These are phyloP conservation scores for Rhipidura dahli DNA, from an alignment of 2,113 vertebrate genomes.

Conservation along the genomic window DNA sequence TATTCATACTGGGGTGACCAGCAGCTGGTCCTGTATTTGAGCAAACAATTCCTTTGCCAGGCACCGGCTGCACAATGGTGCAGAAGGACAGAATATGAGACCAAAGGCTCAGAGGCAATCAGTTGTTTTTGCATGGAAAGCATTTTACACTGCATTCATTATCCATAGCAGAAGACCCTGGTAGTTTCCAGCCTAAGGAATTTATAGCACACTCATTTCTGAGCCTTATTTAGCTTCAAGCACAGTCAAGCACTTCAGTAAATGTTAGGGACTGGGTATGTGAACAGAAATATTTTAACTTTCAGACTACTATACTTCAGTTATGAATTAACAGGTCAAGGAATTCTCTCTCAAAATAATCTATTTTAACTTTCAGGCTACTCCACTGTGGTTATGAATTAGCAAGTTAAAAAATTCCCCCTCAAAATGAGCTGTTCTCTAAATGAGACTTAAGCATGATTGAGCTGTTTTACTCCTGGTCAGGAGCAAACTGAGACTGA, in stretches of 20 bases:
- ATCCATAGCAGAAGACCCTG: neutral
- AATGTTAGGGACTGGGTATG: neutral
- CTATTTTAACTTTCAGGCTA: neutral
- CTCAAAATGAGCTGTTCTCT: neutral
- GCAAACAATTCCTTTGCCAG: neutral
- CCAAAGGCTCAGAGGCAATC: neutral
- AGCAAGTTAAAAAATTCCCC: neutral
- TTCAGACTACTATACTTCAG: neutral
- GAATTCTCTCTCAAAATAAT: neutral
- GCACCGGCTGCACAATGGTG: neutral
- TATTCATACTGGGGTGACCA: neutral
- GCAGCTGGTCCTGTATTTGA: neutral
- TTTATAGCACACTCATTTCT: constrained; percentile 8
- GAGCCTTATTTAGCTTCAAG: constrained; percentile 18
- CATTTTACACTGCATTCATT: neutral
- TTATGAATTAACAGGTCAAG: neutral
- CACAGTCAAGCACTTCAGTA: neutral
- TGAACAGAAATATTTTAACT: neutral
- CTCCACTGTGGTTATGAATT: neutral
- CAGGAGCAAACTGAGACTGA: neutral
- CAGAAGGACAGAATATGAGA: neutral
- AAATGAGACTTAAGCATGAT: neutral
- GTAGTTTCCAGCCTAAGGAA: neutral
- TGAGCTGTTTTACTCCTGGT: neutral
- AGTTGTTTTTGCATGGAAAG: neutral